Evolutionary conservation across 1,140 invertebrate species (phyloP), one percentile per base, ranked within the genome.

Genomic region (Periplaneta americana): DNA sequence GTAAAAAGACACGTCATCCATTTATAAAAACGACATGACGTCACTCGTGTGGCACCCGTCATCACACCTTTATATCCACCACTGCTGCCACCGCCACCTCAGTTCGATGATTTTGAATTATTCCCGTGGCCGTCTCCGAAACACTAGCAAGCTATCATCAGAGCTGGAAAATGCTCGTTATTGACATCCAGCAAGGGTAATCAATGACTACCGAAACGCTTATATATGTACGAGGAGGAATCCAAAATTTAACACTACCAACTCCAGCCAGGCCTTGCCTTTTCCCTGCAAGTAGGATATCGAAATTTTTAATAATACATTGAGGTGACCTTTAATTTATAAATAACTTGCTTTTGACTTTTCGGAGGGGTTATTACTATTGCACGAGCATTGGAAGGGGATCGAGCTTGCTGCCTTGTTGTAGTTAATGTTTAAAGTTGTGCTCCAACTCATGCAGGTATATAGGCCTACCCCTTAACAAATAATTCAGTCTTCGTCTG

Each of bases 261-360:
- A 66, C 48, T 66, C 48, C 48, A 66, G 48, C 48, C 48, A 66
- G 48, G 28, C 48, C 48, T 66, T 66, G 48, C 48, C 48, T 66
- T 66, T 66, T 66, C 48, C 48, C 48, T 66, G 48, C 48, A 66
- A 66, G 48, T 66, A 66, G 48, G 76, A 81, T 81, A 81, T 81
- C 76, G 81, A 78, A 34, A 76, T 57, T 78, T 76, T 81, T 77
- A 81, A 57, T 81, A 77, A 81, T 81, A 75, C 35, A 81, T 81
- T 15, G 48, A 81, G 81, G 75, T 81, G 81, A 81, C 81, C 81
- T 81, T 81, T 81, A 81, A 81, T 81, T 81, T 81, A 81, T 81
- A 81, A 81, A 81, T 81, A 81, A 81, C 75, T 81, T 81, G 75
- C 75, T 78, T 77, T 81, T 77, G 81, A 81, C 81, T 81, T 81